These are phyloP conservation scores for Suillia variegata DNA, from an alignment of 2,888 invertebrate genomes.

Conservation along the genomic window DNA sequence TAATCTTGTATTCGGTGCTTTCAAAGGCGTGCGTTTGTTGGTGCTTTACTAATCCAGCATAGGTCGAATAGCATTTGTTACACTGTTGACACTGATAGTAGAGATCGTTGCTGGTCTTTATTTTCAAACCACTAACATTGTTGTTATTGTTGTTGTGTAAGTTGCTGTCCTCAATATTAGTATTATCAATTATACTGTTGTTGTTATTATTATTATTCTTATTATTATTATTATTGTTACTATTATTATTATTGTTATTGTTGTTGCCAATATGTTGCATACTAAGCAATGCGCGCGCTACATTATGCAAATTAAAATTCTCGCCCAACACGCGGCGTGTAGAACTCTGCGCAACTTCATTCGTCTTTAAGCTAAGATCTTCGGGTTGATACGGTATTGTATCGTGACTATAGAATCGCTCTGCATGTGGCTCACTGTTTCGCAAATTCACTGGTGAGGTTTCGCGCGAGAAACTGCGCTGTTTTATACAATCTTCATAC, in stretches of 20 bases:
- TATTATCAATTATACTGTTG: constrained; percentile 4
- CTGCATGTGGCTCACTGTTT: constrained; percentile 21
- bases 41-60: constrained; percentile 56
- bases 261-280: constrained; percentile 44
- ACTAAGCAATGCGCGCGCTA: constrained; percentile 51
- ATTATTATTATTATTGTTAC: constrained; percentile 21
- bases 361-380: constrained; percentile 47
- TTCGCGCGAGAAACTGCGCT: constrained; percentile 34
- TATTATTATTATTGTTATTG: constrained; percentile 23
- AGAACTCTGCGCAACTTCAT: neutral
- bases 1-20: constrained; percentile 56
- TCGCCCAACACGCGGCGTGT: constrained; percentile 48
- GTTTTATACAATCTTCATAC: constrained; percentile 50
- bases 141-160: constrained; percentile 12
- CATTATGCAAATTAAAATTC: constrained; percentile 49
- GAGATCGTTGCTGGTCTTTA: constrained; percentile 50
- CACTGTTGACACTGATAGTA: constrained; percentile 60
- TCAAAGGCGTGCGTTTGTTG: constrained; percentile 56
- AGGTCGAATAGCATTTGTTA: constrained; percentile 60
- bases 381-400: constrained; percentile 41
- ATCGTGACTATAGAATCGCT: too few species aligned
- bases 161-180: constrained; percentile 21
- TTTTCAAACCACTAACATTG: constrained; percentile 34
- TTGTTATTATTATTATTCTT: constrained; percentile 15
- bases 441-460: constrained; percentile 28